These are phyloP conservation scores for Acanthosepion lycidas DNA, from an alignment of 2,888 invertebrate species.

Conservation along the genomic window DNA sequence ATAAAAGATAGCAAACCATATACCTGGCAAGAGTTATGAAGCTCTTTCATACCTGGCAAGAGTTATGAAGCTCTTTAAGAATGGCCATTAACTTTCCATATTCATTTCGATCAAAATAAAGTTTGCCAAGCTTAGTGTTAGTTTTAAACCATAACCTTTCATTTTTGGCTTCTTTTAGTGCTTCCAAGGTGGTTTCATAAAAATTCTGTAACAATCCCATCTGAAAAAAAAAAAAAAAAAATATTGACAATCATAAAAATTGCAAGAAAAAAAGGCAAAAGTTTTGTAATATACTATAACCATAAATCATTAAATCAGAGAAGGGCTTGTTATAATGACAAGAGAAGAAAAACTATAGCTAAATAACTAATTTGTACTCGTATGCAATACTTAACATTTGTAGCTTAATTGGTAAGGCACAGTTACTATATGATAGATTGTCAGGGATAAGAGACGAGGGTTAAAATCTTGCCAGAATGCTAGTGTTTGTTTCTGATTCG, in stretches of 20 bases:
- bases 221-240: constrained; percentile 77
- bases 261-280: background rate
- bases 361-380: too few relatives aligned
- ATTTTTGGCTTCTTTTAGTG: constrained; percentile 94
- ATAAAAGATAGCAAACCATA: constrained; percentile 49
- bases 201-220: constrained; percentile 98
- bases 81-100: constrained; percentile 96
- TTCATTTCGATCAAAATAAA: constrained; percentile 97
- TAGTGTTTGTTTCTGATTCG: too few relatives aligned
- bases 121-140: constrained; percentile 97
- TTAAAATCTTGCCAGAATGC: too few relatives aligned
- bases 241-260: background rate
- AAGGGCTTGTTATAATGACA: too few relatives aligned
- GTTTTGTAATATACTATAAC: background rate
- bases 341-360: too few relatives aligned
- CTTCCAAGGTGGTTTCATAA: constrained; percentile 85
- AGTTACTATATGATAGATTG: too few relatives aligned
- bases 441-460: too few relatives aligned
- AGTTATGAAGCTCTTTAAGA: constrained; percentile 95
- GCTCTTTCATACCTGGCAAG: constrained; percentile 95
- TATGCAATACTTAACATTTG: too few relatives aligned
- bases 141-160: constrained; percentile 99
- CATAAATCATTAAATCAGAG: too few relatives aligned
- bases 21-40: constrained; percentile 97
- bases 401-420: too few relatives aligned